These are phyloP conservation scores for Pedicia rivosa DNA, from an alignment of 2,888 invertebrate genomes.

Conservation along the genomic window DNA sequence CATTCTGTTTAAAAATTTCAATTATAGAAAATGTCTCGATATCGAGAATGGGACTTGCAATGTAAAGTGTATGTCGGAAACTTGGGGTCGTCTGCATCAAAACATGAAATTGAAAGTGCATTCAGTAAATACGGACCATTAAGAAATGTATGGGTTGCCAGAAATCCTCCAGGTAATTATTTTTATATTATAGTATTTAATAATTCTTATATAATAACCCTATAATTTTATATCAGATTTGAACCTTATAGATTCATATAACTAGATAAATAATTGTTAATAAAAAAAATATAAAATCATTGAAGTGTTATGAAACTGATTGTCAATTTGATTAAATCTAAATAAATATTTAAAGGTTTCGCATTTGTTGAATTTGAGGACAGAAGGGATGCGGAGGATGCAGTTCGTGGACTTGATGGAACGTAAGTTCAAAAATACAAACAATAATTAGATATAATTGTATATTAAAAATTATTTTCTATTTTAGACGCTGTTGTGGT, in stretches of 20 bases:
- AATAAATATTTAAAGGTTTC: no score
- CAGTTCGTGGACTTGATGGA: slow-evolving; percentile 64
- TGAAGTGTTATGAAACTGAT: no score
- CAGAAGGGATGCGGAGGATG: slow-evolving; percentile 70
- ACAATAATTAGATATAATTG: background rate
- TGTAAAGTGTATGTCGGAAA: slow-evolving; percentile 86
- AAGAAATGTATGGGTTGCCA: slow-evolving; percentile 79
- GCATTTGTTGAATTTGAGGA: slow-evolving; percentile 81
- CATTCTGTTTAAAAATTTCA: background rate
- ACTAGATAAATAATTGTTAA: no score
- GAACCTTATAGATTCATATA: no score
- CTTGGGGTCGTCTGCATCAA: slow-evolving; percentile 71
- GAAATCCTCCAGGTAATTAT: slow-evolving; percentile 84
- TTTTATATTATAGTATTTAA: no score
- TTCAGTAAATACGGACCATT: slow-evolving; percentile 74
- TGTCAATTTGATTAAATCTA: no score
- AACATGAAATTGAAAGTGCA: slow-evolving; percentile 68
- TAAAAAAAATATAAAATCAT: no score
- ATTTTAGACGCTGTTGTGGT: slow-evolving; percentile 66
- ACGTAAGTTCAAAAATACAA: slow-evolving; percentile 43
- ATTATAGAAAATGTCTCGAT: slow-evolving; percentile 24
- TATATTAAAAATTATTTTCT: slow-evolving; percentile 3
- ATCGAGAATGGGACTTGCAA: slow-evolving; percentile 62
- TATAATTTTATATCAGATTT: no score
- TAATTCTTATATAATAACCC: no score